Evolutionary conservation across 2,797 vertebrate species (phyloP), one percentile per base, ranked within the genome.

Genomic region (Acanthurus lineatus): DNA sequence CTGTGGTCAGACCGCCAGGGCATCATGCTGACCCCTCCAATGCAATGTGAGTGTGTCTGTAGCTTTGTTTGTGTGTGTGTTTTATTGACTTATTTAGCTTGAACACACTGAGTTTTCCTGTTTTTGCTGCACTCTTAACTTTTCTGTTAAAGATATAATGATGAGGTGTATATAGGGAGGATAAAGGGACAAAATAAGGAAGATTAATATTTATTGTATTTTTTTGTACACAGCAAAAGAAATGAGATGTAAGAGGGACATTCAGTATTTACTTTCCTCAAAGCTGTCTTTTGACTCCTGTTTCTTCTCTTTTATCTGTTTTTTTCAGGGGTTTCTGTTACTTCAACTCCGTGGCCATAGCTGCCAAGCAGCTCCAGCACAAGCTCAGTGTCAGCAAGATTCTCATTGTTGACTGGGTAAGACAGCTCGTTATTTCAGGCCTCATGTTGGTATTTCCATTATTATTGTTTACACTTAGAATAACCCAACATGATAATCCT

Each of bases 351-450:
- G 97, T 99, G 92, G 98, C 98, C 53, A 96, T 99, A 2, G 97
- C 98, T 0, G 97, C 97, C 74, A 95, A 95, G 90, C 97, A 98
- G 93, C 96, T 99, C 72, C 98, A 98, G 52, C 97, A 98, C 76
- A 97, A 97, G 57, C 96, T 97, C 90, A 97, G 96, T 0, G 96
- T 96, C 88, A 90, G 92, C 93, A 98, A 97, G 94, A 96, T 99
- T 89, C 97, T 99, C 86, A 98, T 99, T 0, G 97, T 99, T 35
- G 98, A 99, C 89, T 99, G 98, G 98, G 98, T 99, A 88, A 95
- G 73, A 45, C 15, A 1, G 28, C 28, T 48, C 38, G n/a, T 73
- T 60, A 17, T 44, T 11, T 49, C 5, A 38, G 10, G 1, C 35
- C 5, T 56, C 2, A 16, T 51, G 1, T 44, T 16, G 7, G 0